Base-by-base conservation (phyloP, 2,113 vertebrate genomes). In the Brachypteracias leptosomus region DNA sequence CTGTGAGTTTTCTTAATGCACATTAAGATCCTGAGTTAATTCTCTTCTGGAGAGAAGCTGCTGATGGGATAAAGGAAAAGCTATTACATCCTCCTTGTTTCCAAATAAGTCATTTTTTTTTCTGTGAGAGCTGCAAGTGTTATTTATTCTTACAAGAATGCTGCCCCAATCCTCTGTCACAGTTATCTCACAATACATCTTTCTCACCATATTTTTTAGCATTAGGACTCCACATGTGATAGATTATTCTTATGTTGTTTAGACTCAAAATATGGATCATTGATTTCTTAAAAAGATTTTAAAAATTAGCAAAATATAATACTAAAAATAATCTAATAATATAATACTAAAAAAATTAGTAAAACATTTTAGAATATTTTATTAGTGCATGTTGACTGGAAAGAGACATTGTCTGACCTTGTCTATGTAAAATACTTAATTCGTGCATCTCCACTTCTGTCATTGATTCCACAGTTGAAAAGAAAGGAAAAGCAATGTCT, bases 141-240 rank as follows among this genome's bases (percentile, higher is more conserved):
- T 94, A 52, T 42, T 91, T 91, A 63, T 93, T 83, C 49, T 86
- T 91, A 85, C 44, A 85, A 40, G 76, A 93, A 85, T 59, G 66
- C 42, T 66, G 25, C 57, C 1, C 2, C 65, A 68, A 80, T 78
- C 57, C 78, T 73, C 58, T 88, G 68, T 83, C 67, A 74, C 20
- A 79, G 59, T 35, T 88, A 35, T 93, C 55, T 72, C 85, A 82
- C 52, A 88, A 59, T 51, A 76, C 44, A 31, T 63, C 33, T 68
- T 89, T 55, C 77, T 72, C 38, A 67, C 9, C 20, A 5, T 74
- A 59, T 92, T 88, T 93, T 42, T 95, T 90, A 78, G 47, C 46
- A 47, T 79, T 71, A 83, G 61, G 24, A 44, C 38, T 61, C 40
- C 46, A 83, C 26, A 63, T 52, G 54, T 35, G 72, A 71, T 16